phyloP scores from a whole-genome alignment of 2,888 invertebrate genomes.

The Antitype chi region DNA sequence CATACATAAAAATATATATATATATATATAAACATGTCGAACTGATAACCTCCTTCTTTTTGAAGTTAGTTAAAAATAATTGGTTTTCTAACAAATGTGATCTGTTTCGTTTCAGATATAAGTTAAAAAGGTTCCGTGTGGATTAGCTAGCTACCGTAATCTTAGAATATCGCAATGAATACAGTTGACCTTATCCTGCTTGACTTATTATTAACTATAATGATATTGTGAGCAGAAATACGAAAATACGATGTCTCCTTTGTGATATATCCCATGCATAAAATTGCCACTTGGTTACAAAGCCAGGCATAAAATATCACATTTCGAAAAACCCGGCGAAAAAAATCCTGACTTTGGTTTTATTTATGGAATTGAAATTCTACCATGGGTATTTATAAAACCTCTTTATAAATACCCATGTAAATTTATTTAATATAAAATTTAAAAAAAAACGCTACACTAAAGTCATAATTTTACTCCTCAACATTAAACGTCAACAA shows the following conservation, averaged over 20 bases:
- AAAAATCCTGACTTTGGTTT: not conserved
- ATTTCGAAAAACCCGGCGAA: constrained; percentile 17
- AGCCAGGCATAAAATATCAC: constrained; percentile 31
- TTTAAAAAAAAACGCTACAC: not conserved
- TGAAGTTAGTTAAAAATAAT: too few relatives aligned
- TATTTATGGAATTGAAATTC: constrained; percentile 21
- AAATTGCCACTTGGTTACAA: constrained; percentile 35
- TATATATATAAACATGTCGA: too few relatives aligned
- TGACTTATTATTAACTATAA: constrained; percentile 27
- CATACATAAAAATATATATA: too few relatives aligned
- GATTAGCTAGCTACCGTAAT: constrained; percentile 31
- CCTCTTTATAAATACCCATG: not conserved
- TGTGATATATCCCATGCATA: constrained; percentile 40
- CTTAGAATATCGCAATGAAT: constrained; percentile 24
- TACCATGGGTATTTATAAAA: not conserved
- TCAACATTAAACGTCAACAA: constrained; percentile 28
- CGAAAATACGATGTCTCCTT: constrained; percentile 36
- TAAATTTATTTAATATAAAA: not conserved
- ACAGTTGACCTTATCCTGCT: constrained; percentile 29
- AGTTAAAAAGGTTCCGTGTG: constrained; percentile 32
- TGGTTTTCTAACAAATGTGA: constrained; percentile 34
- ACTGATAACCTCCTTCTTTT: too few relatives aligned
- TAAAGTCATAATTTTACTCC: not conserved
- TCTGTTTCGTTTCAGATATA: constrained; percentile 31
- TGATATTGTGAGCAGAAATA: constrained; percentile 8